These are phyloP conservation scores for Myrmecobius fasciatus DNA, from an alignment of 2,113 vertebrate genomes.

Conservation along the genomic window DNA sequence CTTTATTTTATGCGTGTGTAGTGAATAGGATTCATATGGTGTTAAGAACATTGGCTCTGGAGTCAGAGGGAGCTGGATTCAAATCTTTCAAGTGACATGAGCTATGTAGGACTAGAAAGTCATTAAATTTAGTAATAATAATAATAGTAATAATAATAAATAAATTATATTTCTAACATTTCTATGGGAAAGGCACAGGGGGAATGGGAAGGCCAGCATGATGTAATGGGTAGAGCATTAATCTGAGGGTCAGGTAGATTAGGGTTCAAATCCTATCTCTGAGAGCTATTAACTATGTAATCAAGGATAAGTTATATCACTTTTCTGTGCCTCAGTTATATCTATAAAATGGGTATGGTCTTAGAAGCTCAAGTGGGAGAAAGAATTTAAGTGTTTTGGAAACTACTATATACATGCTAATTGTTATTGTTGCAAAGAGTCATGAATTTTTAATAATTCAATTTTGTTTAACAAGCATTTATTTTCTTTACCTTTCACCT, in stretches of 20 bases:
- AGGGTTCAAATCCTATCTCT: not conserved
- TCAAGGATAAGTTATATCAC: not conserved
- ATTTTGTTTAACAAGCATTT: not conserved
- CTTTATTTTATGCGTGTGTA: not conserved
- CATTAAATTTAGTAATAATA: not conserved
- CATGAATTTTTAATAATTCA: not conserved
- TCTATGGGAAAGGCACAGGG: too few species aligned
- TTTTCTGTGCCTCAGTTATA: not conserved
- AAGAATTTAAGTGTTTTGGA: not conserved
- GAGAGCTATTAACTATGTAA: not conserved
- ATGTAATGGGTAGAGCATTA: not conserved
- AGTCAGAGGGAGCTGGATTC: not conserved
- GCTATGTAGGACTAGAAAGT: not conserved
- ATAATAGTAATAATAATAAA: too few species aligned
- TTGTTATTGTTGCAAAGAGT: not conserved
- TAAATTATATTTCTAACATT: too few species aligned
- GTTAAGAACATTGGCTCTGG: not conserved
- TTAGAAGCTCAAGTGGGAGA: not conserved
- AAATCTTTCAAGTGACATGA: not conserved
- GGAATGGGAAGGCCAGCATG: not conserved
- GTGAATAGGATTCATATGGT: not conserved
- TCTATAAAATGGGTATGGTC: not conserved
- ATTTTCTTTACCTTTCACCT: not conserved
- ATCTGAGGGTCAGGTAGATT: not conserved
- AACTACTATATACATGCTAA: not conserved